Evolutionary conservation across 2,888 invertebrate species (phyloP).

Genomic region (Rapana venosa): DNA sequence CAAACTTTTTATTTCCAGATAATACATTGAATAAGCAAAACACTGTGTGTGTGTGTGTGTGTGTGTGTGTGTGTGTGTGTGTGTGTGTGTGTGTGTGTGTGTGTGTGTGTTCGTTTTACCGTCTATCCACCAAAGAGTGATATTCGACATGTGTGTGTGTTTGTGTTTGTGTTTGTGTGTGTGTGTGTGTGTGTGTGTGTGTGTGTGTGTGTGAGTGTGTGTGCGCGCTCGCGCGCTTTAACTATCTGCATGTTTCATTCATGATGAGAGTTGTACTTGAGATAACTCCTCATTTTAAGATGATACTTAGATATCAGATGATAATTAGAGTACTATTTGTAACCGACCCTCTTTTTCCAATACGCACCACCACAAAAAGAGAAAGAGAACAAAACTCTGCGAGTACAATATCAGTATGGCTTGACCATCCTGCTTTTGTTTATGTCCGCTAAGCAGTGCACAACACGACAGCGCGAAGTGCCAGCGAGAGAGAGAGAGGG

Average conservation of each 20-base stretch:
- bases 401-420: not conserved
- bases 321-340: too few species aligned
- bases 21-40: too few species aligned
- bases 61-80: slow-evolving; percentile 18
- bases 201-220: not conserved
- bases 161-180: not conserved
- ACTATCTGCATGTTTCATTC: too few species aligned
- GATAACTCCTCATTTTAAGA: too few species aligned
- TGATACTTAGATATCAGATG: too few species aligned
- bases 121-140: too few species aligned
- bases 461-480: not conserved
- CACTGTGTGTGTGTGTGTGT: too few species aligned
- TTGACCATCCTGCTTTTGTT: not conserved
- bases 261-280: too few species aligned
- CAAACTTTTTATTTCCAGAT: too few species aligned
- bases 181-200: slow-evolving; percentile 1
- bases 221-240: not conserved
- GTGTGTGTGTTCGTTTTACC: too few species aligned
- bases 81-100: slow-evolving; percentile 12
- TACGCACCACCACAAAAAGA: too few species aligned
- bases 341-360: too few species aligned
- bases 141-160: slow-evolving; percentile 7
- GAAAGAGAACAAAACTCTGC: not conserved
- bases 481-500: not conserved
- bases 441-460: not conserved